A percentile compares a stretch with the other conserved stretches of the same genome.
Conservation (phyloP, 2,888 invertebrate species). For the Andrena fulva region DNA sequence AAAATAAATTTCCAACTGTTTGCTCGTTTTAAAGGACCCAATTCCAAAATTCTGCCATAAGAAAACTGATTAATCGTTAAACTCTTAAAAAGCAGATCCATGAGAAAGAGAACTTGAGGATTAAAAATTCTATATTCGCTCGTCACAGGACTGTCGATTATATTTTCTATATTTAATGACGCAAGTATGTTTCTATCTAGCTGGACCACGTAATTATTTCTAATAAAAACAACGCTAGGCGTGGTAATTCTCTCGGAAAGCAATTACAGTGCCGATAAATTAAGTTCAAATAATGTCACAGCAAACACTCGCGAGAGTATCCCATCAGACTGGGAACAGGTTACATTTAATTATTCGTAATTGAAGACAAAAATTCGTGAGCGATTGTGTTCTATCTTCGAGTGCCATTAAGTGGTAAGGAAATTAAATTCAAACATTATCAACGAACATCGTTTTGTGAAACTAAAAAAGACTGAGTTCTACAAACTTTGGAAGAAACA, state of each 20-base stretch:
- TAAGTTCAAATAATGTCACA: slow-evolving; percentile 4
- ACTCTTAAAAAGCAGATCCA: too few relatives aligned
- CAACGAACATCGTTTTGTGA: neutral
- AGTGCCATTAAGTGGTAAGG: neutral
- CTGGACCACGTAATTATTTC: neutral
- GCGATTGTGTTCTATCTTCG: neutral
- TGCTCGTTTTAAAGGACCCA: too few relatives aligned
- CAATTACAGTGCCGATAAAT: neutral
- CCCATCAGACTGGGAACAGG: neutral
- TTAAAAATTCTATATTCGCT: too few relatives aligned
- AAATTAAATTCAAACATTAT: neutral
- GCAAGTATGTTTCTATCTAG: neutral
- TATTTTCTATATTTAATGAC: neutral
- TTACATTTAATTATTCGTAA: neutral
- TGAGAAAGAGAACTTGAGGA: too few relatives aligned
- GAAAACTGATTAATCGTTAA: too few relatives aligned
- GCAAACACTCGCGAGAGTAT: neutral
- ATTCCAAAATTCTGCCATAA: too few relatives aligned
- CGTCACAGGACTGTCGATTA: neutral
- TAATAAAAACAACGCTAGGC: neutral
- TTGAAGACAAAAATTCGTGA: neutral
- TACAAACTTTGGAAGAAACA: neutral
- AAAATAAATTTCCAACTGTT: too few relatives aligned
- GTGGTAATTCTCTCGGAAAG: neutral
- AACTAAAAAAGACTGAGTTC: neutral